Evolutionary conservation across 1,140 invertebrate species (phyloP).

Genomic region (Bombus picipes): DNA sequence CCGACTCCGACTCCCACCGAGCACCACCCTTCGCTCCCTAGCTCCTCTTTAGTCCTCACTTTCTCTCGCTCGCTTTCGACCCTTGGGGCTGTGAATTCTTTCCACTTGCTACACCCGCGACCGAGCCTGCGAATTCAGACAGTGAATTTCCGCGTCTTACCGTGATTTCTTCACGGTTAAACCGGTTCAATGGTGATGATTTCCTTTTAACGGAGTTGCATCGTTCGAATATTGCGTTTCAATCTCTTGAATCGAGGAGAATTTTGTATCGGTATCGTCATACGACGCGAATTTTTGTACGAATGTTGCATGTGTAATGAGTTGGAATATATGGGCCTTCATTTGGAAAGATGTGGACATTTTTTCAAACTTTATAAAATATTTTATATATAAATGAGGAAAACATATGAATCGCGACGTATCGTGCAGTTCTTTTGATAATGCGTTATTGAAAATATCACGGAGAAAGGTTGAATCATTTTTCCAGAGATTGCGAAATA

Average conservation of each 20-base stretch:
- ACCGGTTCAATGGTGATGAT: background rate
- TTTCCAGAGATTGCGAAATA: background rate
- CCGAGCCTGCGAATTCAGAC: conserved; percentile 49
- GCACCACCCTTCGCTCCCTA: conserved; percentile 34
- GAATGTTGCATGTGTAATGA: no score
- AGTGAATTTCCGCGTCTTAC: conserved; percentile 40
- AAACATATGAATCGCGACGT: no score
- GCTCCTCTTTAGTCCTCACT: conserved; percentile 56
- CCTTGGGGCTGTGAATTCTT: conserved; percentile 60
- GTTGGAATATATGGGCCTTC: no score
- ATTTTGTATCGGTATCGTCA: background rate
- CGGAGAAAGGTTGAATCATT: background rate
- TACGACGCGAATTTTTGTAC: no score
- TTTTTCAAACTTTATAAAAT: no score
- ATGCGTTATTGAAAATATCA: background rate
- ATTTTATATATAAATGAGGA: no score
- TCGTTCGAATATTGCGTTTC: background rate
- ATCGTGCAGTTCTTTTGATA: background rate
- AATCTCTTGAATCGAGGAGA: background rate
- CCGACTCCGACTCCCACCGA: conserved; percentile 59
- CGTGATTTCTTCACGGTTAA: conserved; percentile 29
- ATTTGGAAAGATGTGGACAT: no score
- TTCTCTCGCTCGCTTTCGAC: conserved; percentile 53
- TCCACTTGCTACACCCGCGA: conserved; percentile 47
- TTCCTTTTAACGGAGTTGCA: background rate